Evolutionary conservation across 1,140 invertebrate species (phyloP).

Genomic region (Doryteuthis pealeii): DNA sequence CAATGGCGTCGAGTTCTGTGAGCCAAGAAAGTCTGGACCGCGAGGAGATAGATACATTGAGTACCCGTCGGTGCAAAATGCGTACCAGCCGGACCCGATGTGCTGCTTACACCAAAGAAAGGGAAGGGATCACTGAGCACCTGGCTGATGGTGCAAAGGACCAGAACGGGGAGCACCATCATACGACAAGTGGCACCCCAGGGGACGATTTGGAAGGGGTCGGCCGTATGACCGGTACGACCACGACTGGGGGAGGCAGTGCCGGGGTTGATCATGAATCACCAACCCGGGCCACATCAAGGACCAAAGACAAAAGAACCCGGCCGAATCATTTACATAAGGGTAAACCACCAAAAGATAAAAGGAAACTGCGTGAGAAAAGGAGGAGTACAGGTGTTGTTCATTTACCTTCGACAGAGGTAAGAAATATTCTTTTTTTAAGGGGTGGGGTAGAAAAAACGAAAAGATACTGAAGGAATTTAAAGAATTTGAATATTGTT

Average conservation of each 20-base stretch:
- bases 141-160: slow-evolving; percentile 30
- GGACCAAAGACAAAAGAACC: slow-evolving; percentile 61
- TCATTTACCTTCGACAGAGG: slow-evolving; percentile 69
- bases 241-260: slow-evolving; percentile 10
- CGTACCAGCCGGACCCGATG: slow-evolving; percentile 64
- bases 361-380: slow-evolving; percentile 69
- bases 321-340: slow-evolving; percentile 65
- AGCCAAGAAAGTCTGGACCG: slow-evolving; percentile 68
- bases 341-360: slow-evolving; percentile 66
- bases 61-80: slow-evolving; percentile 64
- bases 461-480: too few species aligned
- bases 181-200: slow-evolving; percentile 4
- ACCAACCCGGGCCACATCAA: slow-evolving; percentile 59
- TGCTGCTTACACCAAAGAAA: slow-evolving; percentile 57
- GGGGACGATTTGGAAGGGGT: slow-evolving; percentile 46
- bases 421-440: slow-evolving; percentile 35
- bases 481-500: too few species aligned
- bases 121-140: slow-evolving; percentile 24
- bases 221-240: slow-evolving; percentile 29
- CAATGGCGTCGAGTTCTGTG: slow-evolving; percentile 71
- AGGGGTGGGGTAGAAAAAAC: too few species aligned
- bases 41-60: slow-evolving; percentile 66
- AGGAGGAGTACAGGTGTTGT: slow-evolving; percentile 69
- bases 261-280: slow-evolving; percentile 62
- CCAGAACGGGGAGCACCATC: slow-evolving; percentile 36